These are phyloP conservation scores for Plemyria rubiginata DNA, from an alignment of 2,888 invertebrate genomes.

Conservation along the genomic window DNA sequence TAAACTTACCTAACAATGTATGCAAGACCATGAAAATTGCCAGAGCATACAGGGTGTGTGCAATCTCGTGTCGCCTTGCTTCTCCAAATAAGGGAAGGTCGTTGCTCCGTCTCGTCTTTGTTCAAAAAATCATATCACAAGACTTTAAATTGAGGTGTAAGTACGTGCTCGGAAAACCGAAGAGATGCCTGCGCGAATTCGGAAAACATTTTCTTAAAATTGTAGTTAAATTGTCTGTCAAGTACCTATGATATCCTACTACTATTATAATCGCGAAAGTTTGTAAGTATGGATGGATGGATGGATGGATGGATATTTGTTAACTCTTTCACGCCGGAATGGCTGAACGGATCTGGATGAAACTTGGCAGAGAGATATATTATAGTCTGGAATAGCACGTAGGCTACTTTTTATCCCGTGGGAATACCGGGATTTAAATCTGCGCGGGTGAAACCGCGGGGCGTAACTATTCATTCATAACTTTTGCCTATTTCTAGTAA, in stretches of 20 bases:
- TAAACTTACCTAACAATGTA: constrained; percentile 12
- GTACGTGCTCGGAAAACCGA: constrained; percentile 70
- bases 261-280: too few relatives aligned
- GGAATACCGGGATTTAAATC: too few relatives aligned
- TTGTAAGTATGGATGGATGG: too few relatives aligned
- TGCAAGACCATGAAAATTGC: constrained; percentile 40
- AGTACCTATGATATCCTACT: too few relatives aligned
- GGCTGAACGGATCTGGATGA: too few relatives aligned
- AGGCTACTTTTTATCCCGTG: too few relatives aligned
- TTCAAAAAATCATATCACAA: constrained; percentile 73
- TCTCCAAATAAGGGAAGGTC: constrained; percentile 79
- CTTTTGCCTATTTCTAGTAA: constrained; percentile 6
- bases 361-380: too few relatives aligned
- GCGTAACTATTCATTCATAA: background rate
- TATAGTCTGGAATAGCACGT: too few relatives aligned
- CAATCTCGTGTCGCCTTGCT: constrained; percentile 55
- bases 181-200: constrained; percentile 46
- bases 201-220: constrained; percentile 36
- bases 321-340: too few relatives aligned
- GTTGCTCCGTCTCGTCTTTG: constrained; percentile 70
- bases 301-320: too few relatives aligned
- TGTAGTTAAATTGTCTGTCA: too few relatives aligned
- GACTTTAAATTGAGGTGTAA: constrained; percentile 54
- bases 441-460: too few relatives aligned
- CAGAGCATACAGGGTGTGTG: constrained; percentile 45